Evolutionary conservation across 2,888 invertebrate species (phyloP).

Genomic region (Calliphora vomitoria): DNA sequence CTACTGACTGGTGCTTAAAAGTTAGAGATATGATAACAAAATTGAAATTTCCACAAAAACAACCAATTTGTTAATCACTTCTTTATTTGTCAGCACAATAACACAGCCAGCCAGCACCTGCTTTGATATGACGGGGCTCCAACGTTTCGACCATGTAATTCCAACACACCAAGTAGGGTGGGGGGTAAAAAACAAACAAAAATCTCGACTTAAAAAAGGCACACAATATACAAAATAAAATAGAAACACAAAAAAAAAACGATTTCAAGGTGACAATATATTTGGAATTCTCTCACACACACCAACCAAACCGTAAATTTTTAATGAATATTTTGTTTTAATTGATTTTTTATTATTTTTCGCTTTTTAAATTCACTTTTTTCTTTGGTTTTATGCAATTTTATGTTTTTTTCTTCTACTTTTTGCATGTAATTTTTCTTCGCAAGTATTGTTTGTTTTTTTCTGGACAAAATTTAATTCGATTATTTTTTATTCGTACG

Average conservation of each 20-base stretch:
- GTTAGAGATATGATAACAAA: slow-evolving; percentile 35
- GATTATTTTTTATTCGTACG: slow-evolving; percentile 30
- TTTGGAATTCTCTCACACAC: slow-evolving; percentile 57
- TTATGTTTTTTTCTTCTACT: slow-evolving; percentile 22
- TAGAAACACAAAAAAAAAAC: slow-evolving; percentile 28
- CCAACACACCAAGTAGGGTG: slow-evolving; percentile 21
- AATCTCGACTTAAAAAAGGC: slow-evolving; percentile 61
- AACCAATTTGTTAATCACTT: slow-evolving; percentile 27
- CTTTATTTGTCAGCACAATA: slow-evolving; percentile 29
- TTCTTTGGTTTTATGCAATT: slow-evolving; percentile 36
- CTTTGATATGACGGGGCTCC: slow-evolving; percentile 34
- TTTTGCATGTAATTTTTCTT: slow-evolving; percentile 20
- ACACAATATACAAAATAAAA: slow-evolving; percentile 29
- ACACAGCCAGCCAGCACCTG: slow-evolving; percentile 18
- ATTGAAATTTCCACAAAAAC: not conserved
- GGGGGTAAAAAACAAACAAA: slow-evolving; percentile 47
- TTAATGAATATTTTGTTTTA: slow-evolving; percentile 33
- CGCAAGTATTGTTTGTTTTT: slow-evolving; percentile 59
- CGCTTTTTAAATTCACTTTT: slow-evolving; percentile 46
- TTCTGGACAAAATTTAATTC: slow-evolving; percentile 36
- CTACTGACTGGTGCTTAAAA: slow-evolving; percentile 3
- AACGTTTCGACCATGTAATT: slow-evolving; percentile 29
- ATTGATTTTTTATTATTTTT: slow-evolving; percentile 57
- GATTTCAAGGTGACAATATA: slow-evolving; percentile 68
- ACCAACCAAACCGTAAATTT: slow-evolving; percentile 44